Conservation (phyloP, 2,797 vertebrate species). For the Leucoraja ocellata region DNA sequence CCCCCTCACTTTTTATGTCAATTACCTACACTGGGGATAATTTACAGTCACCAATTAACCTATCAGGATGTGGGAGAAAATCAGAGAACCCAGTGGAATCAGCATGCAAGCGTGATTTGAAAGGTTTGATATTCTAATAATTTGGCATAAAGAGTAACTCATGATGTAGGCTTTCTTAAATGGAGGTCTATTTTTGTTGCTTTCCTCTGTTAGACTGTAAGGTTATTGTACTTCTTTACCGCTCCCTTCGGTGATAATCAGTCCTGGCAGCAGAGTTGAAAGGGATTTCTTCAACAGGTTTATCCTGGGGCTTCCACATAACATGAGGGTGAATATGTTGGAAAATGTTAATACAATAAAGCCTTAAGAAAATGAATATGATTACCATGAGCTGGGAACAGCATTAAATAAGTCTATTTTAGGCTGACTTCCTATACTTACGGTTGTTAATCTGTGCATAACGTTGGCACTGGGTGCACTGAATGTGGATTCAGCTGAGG, state of each 20-base stretch:
- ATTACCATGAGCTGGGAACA: neutral
- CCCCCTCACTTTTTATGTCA: too few species aligned
- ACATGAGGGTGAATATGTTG: neutral
- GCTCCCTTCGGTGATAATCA: neutral
- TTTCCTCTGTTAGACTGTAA: neutral
- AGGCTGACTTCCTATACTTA: neutral
- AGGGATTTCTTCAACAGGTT: slow-evolving; percentile 7
- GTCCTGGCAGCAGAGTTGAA: neutral
- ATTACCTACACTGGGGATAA: too few species aligned
- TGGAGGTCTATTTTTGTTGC: neutral
- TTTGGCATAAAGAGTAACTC: neutral
- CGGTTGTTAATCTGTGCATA: neutral
- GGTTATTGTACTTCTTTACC: neutral
- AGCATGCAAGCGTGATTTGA: neutral
- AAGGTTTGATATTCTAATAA: neutral
- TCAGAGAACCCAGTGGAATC: too few species aligned
- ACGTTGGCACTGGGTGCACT: neutral
- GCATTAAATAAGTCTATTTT: slow-evolving; percentile 5
- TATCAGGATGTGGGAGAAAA: too few species aligned
- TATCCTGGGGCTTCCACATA: neutral
- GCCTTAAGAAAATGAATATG: slow-evolving; percentile 11
- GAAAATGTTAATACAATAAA: neutral
- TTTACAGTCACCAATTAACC: too few species aligned
- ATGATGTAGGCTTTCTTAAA: neutral
- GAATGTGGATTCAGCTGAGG: slow-evolving; percentile 22